Conservation (phyloP, 2,888 invertebrate species). For the Exephanes ischioxanthus region DNA sequence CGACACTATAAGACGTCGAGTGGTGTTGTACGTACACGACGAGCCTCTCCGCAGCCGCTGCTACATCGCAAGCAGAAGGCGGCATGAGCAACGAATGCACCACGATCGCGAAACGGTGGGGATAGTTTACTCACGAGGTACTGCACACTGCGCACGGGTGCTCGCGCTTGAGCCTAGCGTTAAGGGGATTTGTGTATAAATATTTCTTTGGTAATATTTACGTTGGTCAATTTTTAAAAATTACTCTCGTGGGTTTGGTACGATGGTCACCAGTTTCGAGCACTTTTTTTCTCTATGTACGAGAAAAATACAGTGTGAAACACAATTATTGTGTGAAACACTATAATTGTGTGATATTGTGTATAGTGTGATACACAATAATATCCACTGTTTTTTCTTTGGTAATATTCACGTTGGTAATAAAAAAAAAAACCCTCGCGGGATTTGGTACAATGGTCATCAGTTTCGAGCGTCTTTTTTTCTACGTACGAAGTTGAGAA, state of each 20-base stretch:
- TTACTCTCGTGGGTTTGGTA: too few species aligned
- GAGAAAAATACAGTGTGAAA: too few species aligned
- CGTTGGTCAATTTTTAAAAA: neutral
- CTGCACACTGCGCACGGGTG: conserved; percentile 20
- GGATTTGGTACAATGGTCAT: too few species aligned
- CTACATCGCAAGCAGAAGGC: conserved; percentile 23
- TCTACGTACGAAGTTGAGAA: too few species aligned
- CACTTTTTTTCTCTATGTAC: too few species aligned
- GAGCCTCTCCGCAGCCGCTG: conserved; percentile 12
- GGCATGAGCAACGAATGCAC: conserved; percentile 34
- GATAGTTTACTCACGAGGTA: conserved; percentile 15
- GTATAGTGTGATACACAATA: too few species aligned
- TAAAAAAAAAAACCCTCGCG: too few species aligned
- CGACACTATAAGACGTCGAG: conserved; percentile 53
- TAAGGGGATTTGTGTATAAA: conserved; percentile 5
- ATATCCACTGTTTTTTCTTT: neutral
- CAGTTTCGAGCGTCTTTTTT: too few species aligned
- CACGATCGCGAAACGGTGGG: conserved; percentile 20
- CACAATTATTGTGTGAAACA: too few species aligned
- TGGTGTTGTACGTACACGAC: conserved; percentile 38
- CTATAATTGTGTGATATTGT: too few species aligned
- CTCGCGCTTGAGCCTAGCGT: neutral
- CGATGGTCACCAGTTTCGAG: too few species aligned
- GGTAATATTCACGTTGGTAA: neutral
- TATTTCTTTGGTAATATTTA: neutral